Conservation (phyloP, 1,140 invertebrate species). For the Caerostris darwini region DNA sequence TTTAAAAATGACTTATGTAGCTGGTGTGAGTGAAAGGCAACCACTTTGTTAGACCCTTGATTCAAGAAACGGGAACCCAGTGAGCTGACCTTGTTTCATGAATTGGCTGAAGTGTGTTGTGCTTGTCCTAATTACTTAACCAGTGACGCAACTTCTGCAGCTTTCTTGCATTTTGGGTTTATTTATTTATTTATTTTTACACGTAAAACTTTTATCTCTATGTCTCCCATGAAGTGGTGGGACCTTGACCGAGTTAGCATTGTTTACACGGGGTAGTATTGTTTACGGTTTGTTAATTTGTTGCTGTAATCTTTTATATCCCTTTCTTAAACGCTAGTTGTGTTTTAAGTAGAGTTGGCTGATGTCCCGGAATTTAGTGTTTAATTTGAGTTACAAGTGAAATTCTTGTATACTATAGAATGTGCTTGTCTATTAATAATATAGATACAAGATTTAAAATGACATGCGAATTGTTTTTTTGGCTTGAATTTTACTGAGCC, state of each 20-base stretch:
- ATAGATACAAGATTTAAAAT: too few species aligned
- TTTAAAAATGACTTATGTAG: neutral
- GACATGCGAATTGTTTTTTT: too few species aligned
- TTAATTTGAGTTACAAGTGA: too few species aligned
- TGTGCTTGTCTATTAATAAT: too few species aligned
- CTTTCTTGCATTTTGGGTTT: neutral
- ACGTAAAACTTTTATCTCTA: neutral
- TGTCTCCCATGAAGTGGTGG: neutral
- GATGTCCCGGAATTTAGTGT: too few species aligned
- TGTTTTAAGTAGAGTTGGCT: neutral
- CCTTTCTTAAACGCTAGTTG: neutral
- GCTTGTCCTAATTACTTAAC: constrained; percentile 5
- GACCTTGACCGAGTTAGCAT: constrained; percentile 31
- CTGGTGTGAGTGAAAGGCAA: constrained; percentile 6
- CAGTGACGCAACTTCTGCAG: neutral
- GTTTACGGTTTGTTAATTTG: constrained; percentile 7
- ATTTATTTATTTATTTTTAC: neutral
- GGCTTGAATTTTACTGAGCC: too few species aligned
- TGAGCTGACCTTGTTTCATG: constrained; percentile 26
- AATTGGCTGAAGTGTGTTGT: constrained; percentile 8
- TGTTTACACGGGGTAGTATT: neutral
- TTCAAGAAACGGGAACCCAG: constrained; percentile 19
- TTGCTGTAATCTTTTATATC: neutral
- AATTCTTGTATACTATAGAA: too few species aligned
- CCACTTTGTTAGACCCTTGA: constrained; percentile 16